Conservation (phyloP, 2,113 vertebrate species). For the Heptranchias perlo region DNA sequence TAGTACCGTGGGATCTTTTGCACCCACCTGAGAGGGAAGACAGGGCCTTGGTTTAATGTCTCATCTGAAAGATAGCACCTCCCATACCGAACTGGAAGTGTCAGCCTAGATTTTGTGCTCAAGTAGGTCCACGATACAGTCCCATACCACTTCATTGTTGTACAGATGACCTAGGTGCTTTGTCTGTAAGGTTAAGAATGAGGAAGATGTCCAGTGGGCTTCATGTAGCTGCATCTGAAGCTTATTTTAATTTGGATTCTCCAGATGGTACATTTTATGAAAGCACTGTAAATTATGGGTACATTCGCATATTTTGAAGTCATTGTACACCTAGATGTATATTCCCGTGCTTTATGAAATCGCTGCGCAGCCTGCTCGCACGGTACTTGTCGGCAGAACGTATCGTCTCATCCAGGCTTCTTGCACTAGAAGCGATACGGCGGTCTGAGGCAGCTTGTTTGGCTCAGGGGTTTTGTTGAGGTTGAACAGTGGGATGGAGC, state of each 20-base stretch:
- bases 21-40: too few relatives aligned
- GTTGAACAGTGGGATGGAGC: not conserved
- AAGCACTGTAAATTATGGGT: not conserved
- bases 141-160: not conserved
- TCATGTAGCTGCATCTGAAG: not conserved
- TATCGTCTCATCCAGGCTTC: not conserved
- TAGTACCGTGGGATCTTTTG: too few relatives aligned
- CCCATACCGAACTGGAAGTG: not conserved
- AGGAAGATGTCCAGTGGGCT: not conserved
- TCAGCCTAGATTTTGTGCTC: not conserved
- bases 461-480: not conserved
- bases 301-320: not conserved
- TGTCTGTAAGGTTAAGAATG: not conserved
- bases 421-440: not conserved
- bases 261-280: not conserved
- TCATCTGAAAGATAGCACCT: not conserved
- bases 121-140: not conserved
- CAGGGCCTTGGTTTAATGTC: too few relatives aligned
- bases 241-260: not conserved
- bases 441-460: not conserved
- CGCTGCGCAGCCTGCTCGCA: not conserved
- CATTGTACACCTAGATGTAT: not conserved
- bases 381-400: not conserved
- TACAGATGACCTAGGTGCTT: not conserved
- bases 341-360: not conserved